A percentile compares a stretch with the other conserved stretches of the same genome.
Evolutionary conservation across 2,888 invertebrate species (phyloP).

Genomic region (Eupelmus urozonus): DNA sequence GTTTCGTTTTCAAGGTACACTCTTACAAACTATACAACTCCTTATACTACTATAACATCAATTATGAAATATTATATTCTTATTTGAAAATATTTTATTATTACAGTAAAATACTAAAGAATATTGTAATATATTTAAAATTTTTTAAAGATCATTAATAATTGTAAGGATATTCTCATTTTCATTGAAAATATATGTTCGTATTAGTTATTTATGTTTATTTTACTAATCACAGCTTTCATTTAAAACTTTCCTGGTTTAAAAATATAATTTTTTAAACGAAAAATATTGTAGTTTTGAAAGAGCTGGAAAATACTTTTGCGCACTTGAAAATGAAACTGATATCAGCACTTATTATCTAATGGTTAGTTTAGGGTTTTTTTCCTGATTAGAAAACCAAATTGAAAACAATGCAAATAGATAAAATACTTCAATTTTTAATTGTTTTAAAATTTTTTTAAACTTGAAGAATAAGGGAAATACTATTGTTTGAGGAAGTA

Average conservation of each 20-base stretch:
- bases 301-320: slow-evolving; percentile 27
- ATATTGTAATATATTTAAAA: slow-evolving; percentile 26
- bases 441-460: slow-evolving; percentile 18
- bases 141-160: slow-evolving; percentile 8
- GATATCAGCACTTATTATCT: slow-evolving; percentile 51
- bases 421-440: slow-evolving; percentile 22
- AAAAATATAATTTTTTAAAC: slow-evolving; percentile 32
- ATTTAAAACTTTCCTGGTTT: slow-evolving; percentile 6
- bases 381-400: slow-evolving; percentile 54
- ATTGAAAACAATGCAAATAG: slow-evolving; percentile 54
- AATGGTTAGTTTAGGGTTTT: slow-evolving; percentile 38
- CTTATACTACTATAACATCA: too few relatives aligned
- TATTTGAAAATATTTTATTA: slow-evolving; percentile 1
- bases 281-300: slow-evolving; percentile 16
- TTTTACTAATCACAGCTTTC: slow-evolving; percentile 31
- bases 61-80: not conserved
- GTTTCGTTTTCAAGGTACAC: slow-evolving; percentile 56
- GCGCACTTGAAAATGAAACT: slow-evolving; percentile 56
- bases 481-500: slow-evolving; percentile 10
- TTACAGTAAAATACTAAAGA: slow-evolving; percentile 30
- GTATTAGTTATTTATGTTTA: slow-evolving; percentile 17
- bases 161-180: not conserved
- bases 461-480: slow-evolving; percentile 25
- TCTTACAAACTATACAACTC: too few relatives aligned
- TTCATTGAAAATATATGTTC: slow-evolving; percentile 7